Evolutionary conservation across 2,888 invertebrate species (phyloP), one percentile per base, ranked within the genome.

Genomic region (Phyto melanocephala): DNA sequence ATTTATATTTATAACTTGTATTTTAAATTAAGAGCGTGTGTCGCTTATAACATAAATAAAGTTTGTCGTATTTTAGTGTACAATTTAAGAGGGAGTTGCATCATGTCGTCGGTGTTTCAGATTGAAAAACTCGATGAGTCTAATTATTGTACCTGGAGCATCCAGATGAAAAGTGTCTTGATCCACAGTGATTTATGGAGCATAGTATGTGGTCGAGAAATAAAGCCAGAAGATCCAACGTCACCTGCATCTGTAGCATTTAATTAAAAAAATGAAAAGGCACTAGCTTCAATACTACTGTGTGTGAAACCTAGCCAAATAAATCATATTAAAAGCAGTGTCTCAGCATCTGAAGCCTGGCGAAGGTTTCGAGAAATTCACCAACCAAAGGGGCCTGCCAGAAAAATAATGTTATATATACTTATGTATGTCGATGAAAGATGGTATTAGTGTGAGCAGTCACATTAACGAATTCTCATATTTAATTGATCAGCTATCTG

Each of bases 311-410:
- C 58, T 6, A 56, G 7, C 10, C 74, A 67, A 8, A 7, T 80
- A 7, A 54, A 20, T 2, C 37, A 52, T 2, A 62, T 74, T 10
- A 80, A 80, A 15, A 80, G 33, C 47, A 42, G 67, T 37, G 37
- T 40, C 7, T 47, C 71, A 50, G 54, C 71, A 1, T n/a, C 28
- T 0, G 76, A 71, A 42, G 65, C 81, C 1, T 81, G 81, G 75
- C 42, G 22, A 1, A 40, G n/a, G 3, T 11, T 76, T 11, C 11
- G 24, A 0, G 80, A 58, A 1, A 56, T 81, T 1, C 58, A 76
- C 45, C 56, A 50, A 22, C 67, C 81, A 33, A 71, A 63, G 13
- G 81, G 76, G 1, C 76, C 81, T n/a, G n/a, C n/a, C n/a, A n/a
- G n/a, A n/a, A n/a, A n/a, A n/a, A n/a, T n/a, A n/a, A n/a, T n/a